phyloP scores from a whole-genome alignment of 2,113 vertebrate species.

The Pangasianodon hypophthalmus region DNA sequence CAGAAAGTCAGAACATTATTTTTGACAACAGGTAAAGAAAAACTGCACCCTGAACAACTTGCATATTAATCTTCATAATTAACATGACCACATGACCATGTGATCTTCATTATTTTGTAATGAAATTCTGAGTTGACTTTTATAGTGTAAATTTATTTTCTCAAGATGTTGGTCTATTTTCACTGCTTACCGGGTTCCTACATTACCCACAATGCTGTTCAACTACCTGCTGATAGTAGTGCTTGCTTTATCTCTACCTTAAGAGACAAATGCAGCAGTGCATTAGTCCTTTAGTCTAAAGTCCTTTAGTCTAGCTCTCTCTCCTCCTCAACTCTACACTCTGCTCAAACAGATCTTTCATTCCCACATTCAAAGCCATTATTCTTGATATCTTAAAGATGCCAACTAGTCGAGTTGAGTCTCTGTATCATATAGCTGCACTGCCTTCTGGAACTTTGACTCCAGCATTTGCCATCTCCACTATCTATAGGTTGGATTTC shows the following conservation, averaged over 20 bases:
- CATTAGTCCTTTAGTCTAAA: neutral
- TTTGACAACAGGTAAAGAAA: neutral
- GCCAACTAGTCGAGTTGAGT: neutral
- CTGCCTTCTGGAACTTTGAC: neutral
- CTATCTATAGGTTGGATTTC: neutral
- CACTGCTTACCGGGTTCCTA: neutral
- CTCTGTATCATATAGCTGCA: neutral
- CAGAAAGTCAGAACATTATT: slow-evolving; percentile 9
- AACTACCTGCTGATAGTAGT: neutral
- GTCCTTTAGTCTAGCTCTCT: neutral
- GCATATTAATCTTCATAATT: neutral
- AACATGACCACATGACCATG: no score
- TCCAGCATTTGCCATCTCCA: neutral
- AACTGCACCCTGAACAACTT: neutral
- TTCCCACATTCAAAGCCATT: neutral
- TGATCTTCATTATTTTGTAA: neutral
- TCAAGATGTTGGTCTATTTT: neutral
- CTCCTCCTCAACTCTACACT: neutral
- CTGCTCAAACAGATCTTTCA: neutral
- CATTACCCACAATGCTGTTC: neutral
- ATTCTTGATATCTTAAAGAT: neutral
- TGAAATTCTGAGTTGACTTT: neutral
- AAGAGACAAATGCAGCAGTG: neutral
- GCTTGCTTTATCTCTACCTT: neutral
- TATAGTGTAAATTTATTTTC: neutral